A percentile compares a stretch with the other conserved stretches of the same genome.
These are phyloP conservation scores for Cossypha niveicapilla DNA, from an alignment of 2,797 vertebrate species.

Conservation along the genomic window DNA sequence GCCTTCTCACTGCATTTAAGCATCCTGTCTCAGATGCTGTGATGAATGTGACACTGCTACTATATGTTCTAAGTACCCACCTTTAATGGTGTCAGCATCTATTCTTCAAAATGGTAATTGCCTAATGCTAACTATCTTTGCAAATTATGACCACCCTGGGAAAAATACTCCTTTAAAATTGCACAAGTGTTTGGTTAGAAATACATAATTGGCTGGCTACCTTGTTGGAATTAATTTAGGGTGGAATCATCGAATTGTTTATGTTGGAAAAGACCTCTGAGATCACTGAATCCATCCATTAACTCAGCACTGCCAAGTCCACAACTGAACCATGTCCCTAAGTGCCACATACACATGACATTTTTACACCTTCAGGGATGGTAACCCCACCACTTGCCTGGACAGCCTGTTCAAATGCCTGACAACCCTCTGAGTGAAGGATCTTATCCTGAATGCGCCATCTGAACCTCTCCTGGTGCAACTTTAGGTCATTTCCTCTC, in stretches of 20 bases:
- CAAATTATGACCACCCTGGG: conserved; percentile 48
- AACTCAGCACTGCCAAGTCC: background rate
- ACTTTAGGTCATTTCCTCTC: background rate
- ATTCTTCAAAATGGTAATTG: conserved; percentile 61
- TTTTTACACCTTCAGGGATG: background rate
- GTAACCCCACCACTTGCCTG: background rate
- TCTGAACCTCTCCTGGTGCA: background rate
- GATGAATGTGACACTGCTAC: conserved; percentile 66
- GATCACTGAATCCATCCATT: background rate
- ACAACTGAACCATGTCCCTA: background rate
- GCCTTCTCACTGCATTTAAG: conserved; percentile 68
- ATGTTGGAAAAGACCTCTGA: background rate
- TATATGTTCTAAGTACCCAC: conserved; percentile 66
- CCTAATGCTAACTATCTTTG: conserved; percentile 58
- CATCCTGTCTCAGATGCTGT: conserved; percentile 45
- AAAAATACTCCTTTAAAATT: conserved; percentile 38
- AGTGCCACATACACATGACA: background rate
- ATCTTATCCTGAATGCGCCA: background rate
- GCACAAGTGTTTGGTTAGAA: conserved; percentile 60
- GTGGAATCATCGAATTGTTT: background rate
- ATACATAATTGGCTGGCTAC: conserved; percentile 57
- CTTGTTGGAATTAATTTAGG: conserved; percentile 50
- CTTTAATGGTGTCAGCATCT: conserved; percentile 66
- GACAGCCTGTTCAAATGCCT: background rate
- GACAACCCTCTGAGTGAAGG: background rate